These are phyloP conservation scores for Micromussa lordhowensis DNA, from an alignment of 92 coral and sea anemone genomes.

Conservation along the genomic window DNA sequence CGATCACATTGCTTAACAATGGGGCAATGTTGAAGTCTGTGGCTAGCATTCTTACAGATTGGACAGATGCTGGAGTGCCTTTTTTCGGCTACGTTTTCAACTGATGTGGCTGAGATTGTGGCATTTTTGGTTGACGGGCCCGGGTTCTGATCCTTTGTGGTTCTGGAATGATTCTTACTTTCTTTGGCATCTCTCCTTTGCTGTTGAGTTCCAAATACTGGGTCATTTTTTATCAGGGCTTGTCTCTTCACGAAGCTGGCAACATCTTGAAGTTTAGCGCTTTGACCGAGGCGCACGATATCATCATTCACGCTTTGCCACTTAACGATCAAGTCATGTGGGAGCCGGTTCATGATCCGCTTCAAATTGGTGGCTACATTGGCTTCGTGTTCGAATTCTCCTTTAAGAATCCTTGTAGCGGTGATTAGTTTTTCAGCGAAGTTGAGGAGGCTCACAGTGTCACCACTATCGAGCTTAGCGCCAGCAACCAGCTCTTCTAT, in stretches of 20 bases:
- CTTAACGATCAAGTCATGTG: constrained; percentile 54
- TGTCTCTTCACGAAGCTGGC: constrained; percentile 69
- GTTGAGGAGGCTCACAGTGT: constrained; percentile 64
- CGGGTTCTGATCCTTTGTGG: background rate
- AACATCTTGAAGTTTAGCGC: constrained; percentile 55
- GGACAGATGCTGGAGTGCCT: constrained; percentile 14
- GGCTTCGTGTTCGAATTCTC: constrained; percentile 57
- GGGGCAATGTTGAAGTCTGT: constrained; percentile 50
- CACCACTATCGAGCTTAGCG: constrained; percentile 63
- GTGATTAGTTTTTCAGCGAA: constrained; percentile 65
- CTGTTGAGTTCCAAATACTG: constrained; percentile 49
- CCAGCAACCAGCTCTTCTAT: constrained; percentile 69
- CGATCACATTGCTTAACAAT: constrained; percentile 41
- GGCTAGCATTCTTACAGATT: constrained; percentile 31
- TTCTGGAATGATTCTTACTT: constrained; percentile 33
- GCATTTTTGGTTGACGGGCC: constrained; percentile 22
- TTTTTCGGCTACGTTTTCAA: background rate
- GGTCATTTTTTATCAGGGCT: constrained; percentile 75
- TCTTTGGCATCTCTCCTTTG: constrained; percentile 42
- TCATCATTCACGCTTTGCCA: constrained; percentile 68
- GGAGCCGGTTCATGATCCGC: constrained; percentile 55
- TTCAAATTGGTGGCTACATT: constrained; percentile 65
- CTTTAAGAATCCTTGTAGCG: constrained; percentile 64
- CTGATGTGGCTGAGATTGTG: constrained; percentile 26
- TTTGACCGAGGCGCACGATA: constrained; percentile 33